These are phyloP conservation scores for Chrysina gloriosa DNA, from an alignment of 2,888 invertebrate species.

Conservation along the genomic window DNA sequence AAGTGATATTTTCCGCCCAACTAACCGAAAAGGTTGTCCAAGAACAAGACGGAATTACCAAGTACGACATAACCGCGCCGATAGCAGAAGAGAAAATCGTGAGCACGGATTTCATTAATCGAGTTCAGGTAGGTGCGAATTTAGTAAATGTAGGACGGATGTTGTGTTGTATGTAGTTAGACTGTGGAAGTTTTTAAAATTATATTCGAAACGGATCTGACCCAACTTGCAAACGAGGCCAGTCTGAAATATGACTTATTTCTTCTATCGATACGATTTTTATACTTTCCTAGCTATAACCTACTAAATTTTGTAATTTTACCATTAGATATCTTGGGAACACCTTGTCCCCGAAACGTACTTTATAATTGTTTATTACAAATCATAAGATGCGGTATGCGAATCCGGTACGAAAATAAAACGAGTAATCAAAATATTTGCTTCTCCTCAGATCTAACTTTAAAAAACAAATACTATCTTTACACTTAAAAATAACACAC, in stretches of 20 bases:
- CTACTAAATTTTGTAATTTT: not conserved
- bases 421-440: conserved; percentile 10
- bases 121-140: conserved; percentile 60
- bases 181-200: conserved; percentile 46
- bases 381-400: conserved; percentile 10
- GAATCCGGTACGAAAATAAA: conserved; percentile 21
- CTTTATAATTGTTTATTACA: not conserved
- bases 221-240: conserved; percentile 55
- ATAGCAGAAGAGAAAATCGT: conserved; percentile 58
- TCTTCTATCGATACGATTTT: conserved; percentile 12
- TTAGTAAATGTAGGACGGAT: conserved; percentile 48
- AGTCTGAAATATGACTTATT: conserved; percentile 58
- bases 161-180: conserved; percentile 28
- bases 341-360: not conserved
- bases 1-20: conserved; percentile 62
- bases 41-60: conserved; percentile 53
- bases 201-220: conserved; percentile 58
- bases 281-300: conserved; percentile 9
- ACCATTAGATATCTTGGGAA: not conserved
- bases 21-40: conserved; percentile 57
- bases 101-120: conserved; percentile 61
- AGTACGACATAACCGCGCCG: conserved; percentile 60
- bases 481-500: no score
- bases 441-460: not conserved
- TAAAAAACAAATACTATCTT: not conserved